Percentiles rank a stretch among this genome's conserved stretches.
These are phyloP conservation scores for Eurystomus glaucurus DNA, from an alignment of 2,797 vertebrate genomes.

Conservation along the genomic window DNA sequence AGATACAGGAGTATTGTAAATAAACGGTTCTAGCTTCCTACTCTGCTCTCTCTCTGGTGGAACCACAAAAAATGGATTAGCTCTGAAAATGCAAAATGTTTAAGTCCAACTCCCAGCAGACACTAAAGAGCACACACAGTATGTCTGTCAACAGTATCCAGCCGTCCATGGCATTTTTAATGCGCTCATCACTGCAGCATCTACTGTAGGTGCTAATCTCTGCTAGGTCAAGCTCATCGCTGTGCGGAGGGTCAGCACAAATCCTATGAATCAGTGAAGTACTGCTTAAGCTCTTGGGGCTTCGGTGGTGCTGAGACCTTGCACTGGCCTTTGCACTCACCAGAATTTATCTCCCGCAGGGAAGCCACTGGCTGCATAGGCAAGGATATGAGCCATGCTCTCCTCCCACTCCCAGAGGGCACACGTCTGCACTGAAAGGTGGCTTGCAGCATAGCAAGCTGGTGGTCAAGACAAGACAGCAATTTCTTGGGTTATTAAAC, in stretches of 20 bases:
- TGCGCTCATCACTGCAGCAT: rapidly evolving
- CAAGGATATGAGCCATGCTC: neutral
- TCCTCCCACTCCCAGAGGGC: neutral
- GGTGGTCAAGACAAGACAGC: neutral
- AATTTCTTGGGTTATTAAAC: constrained; percentile 55
- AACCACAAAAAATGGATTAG: neutral
- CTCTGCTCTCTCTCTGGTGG: neutral
- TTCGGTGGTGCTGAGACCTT: neutral
- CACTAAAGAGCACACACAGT: neutral
- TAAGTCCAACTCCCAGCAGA: neutral
- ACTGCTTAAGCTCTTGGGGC: neutral
- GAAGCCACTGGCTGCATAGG: neutral
- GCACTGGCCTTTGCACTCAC: neutral
- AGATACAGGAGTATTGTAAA: neutral
- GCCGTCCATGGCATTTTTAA: rapidly evolving
- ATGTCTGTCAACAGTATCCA: neutral
- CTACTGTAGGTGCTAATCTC: neutral
- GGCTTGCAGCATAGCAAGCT: neutral
- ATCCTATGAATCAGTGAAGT: neutral
- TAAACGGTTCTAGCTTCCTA: neutral
- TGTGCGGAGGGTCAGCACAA: neutral
- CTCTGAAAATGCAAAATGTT: neutral
- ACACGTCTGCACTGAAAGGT: neutral
- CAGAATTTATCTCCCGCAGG: neutral
- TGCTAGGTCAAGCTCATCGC: neutral